Evolutionary conservation across 2,888 invertebrate species (phyloP).

Genomic region (Sialis lutaria): DNA sequence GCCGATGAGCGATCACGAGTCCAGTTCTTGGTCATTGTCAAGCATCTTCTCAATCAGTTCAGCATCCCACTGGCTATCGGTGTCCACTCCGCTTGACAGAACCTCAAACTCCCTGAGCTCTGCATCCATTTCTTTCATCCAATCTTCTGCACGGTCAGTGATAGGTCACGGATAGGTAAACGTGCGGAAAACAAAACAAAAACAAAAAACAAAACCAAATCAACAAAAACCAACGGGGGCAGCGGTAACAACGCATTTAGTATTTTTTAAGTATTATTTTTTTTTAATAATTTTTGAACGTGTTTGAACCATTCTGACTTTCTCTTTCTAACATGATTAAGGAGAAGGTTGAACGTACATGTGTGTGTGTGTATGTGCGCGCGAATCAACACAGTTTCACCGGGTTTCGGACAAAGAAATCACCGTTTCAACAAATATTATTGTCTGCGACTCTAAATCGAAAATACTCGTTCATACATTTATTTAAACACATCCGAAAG

Average conservation of each 20-base stretch:
- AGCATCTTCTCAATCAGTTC: constrained; percentile 24
- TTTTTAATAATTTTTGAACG: too few relatives aligned
- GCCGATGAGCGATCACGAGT: too few relatives aligned
- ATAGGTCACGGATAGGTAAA: constrained; percentile 16
- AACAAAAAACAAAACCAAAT: constrained; percentile 16
- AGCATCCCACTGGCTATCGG: constrained; percentile 24
- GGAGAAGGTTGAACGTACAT: neutral
- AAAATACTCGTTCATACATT: too few relatives aligned
- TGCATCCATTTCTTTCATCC: constrained; percentile 91
- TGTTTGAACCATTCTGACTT: too few relatives aligned
- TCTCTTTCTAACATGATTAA: neutral
- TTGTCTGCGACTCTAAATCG: too few relatives aligned
- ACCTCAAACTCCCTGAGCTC: constrained; percentile 92
- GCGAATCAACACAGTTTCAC: neutral
- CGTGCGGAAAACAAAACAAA: constrained; percentile 16
- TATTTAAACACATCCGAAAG: too few relatives aligned
- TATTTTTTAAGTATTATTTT: too few relatives aligned
- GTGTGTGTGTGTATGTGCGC: neutral
- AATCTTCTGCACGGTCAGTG: constrained; percentile 45
- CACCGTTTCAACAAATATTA: too few relatives aligned
- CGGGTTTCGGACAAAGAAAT: too few relatives aligned
- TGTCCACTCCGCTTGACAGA: constrained; percentile 41
- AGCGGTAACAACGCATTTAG: too few relatives aligned
- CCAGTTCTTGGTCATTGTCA: constrained; percentile 17
- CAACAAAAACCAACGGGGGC: constrained; percentile 3